These are phyloP conservation scores for Halcyon senegalensis DNA, from an alignment of 2,113 vertebrate species.

Conservation along the genomic window DNA sequence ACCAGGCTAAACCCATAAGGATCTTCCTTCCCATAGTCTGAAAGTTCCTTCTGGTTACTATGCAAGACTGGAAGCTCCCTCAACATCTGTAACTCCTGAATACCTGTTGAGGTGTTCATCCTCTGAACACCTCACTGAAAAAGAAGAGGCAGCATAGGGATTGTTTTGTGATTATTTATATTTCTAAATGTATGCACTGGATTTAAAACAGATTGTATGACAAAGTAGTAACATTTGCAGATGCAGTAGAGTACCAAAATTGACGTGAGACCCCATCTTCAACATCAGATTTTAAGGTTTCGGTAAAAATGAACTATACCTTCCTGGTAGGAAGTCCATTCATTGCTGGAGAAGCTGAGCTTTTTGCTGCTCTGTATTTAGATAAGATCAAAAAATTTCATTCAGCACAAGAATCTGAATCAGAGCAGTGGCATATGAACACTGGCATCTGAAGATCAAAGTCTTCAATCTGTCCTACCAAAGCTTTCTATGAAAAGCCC, in stretches of 20 bases:
- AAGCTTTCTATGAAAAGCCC: background rate
- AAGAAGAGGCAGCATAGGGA: accelerated
- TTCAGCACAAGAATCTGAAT: background rate
- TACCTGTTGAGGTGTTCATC: background rate
- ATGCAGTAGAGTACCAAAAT: background rate
- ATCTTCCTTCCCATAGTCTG: background rate
- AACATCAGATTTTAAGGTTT: background rate
- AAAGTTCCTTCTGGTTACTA: background rate
- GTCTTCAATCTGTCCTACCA: background rate
- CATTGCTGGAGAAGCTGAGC: background rate
- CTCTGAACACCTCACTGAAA: background rate
- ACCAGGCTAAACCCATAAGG: background rate
- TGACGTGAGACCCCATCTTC: background rate
- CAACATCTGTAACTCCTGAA: background rate
- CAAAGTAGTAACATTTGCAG: background rate
- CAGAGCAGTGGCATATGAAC: background rate
- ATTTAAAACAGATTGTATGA: background rate
- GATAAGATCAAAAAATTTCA: background rate
- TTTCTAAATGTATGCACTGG: background rate
- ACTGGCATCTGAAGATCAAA: background rate
- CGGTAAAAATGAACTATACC: background rate
- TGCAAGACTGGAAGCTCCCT: background rate
- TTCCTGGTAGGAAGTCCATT: background rate
- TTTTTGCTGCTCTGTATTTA: background rate
- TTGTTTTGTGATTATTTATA: background rate